Conservation (phyloP, 2,797 vertebrate species). For the Paedocypris micromegethes region DNA sequence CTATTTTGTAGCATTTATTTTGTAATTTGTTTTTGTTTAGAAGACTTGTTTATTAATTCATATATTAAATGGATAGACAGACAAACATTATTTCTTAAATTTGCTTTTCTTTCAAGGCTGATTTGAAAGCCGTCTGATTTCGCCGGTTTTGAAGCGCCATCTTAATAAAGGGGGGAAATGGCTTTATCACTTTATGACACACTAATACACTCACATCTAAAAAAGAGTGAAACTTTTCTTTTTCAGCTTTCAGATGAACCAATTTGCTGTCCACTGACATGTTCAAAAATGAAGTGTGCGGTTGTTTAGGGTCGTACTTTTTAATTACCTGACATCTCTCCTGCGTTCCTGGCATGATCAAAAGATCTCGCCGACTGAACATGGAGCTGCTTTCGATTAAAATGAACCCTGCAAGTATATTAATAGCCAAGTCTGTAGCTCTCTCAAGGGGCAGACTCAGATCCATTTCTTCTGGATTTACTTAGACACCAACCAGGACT, state of each 20-base stretch:
- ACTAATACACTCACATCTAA: too few relatives aligned
- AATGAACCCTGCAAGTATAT: constrained; percentile 35
- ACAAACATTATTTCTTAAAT: too few relatives aligned
- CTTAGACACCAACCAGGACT: constrained; percentile 3
- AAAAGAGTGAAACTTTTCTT: constrained; percentile 14
- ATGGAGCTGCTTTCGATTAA: constrained; percentile 25
- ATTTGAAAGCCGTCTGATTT: too few relatives aligned
- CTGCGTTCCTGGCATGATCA: constrained; percentile 31
- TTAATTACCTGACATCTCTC: constrained; percentile 25
- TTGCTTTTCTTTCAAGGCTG: too few relatives aligned
- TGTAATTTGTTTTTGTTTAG: too few relatives aligned
- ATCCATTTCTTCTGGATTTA: constrained; percentile 26
- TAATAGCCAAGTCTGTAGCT: constrained; percentile 31
- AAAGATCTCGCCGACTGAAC: constrained; percentile 29
- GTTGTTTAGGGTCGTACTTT: constrained; percentile 22
- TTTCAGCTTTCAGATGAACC: constrained; percentile 23
- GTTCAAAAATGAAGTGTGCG: constrained; percentile 32
- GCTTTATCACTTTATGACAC: too few relatives aligned
- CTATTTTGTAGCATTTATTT: too few relatives aligned
- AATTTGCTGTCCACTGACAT: constrained; percentile 25
- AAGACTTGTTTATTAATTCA: too few relatives aligned
- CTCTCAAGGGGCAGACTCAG: constrained; percentile 10
- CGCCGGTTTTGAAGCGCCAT: too few relatives aligned
- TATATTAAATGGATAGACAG: too few relatives aligned
- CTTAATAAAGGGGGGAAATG: too few relatives aligned